Evolutionary conservation across 92 coral and sea anemone species (phyloP), one percentile per base, ranked within the genome.

Genomic region (Virgularia gustaviana): DNA sequence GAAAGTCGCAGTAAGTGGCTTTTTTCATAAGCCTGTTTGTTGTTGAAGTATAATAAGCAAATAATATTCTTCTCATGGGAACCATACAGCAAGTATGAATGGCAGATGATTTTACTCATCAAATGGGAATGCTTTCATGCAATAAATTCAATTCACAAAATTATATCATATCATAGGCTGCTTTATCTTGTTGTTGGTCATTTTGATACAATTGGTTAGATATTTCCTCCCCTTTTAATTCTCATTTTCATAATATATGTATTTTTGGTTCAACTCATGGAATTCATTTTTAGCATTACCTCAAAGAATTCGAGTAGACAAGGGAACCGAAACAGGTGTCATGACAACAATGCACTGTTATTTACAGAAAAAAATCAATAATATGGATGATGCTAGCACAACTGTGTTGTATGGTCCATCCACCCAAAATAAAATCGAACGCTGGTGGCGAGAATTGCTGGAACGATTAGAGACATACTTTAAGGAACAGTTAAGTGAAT

Each of bases 271-370:
- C 1, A 0, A 27, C 64, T 25, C 2, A 8, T 57, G 64, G 34
- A 4, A 1, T 51, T 12, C 51, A 35, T 47, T 78, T 57, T 36
- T 39, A 85, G 86, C 73, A 24, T 57, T 85, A 56, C 86, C 89
- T 4, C 51, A 47, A 36, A 71, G 72, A 52, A 74, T 82, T 18
- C 43, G 81, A 2, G 65, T 75, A 22, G 85, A 83, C 79, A 86
- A 52, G 60, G 87, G 85, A 61, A 73, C 84, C 34, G 90, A 86
- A 73, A 86, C 87, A 45, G 85, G 81, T 22, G 25, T 75, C 6
- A 83, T 86, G 83, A 78, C 90, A 3, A 83, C 90, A 25, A 86
- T 86, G 61, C 87, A 83, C 72, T 64, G 79, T 32, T 82, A 37
- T 75, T 70, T 82, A 20, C 52, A 78, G 43, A 36, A 70, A 10